Evolutionary conservation across 2,113 vertebrate species (phyloP).

Genomic region (Tinamus guttatus): DNA sequence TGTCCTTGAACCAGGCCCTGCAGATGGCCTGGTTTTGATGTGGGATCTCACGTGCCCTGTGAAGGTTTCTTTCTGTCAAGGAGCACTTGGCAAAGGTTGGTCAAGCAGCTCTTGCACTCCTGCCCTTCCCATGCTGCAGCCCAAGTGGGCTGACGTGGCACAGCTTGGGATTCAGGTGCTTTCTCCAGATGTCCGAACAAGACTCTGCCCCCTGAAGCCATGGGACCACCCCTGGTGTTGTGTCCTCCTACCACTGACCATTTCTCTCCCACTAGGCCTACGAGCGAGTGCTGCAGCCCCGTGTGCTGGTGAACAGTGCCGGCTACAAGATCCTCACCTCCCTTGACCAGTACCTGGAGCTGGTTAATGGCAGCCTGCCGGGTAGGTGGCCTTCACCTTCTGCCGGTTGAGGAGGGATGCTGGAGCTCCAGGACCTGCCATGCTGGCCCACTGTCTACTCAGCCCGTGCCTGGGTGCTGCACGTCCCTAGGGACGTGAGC

Average conservation of each 20-base stretch:
- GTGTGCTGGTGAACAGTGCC: constrained; percentile 87
- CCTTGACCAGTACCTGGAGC: constrained; percentile 89
- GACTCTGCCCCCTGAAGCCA: too few relatives aligned
- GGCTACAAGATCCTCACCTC: constrained; percentile 93
- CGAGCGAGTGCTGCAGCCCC: constrained; percentile 85
- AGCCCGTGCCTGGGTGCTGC: neutral
- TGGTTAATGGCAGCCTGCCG: constrained; percentile 87
- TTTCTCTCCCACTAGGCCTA: constrained; percentile 79
- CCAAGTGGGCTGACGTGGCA: neutral
- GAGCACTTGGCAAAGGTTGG: neutral
- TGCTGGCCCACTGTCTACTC: neutral
- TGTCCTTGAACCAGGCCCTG: too few relatives aligned
- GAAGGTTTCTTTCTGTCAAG: neutral
- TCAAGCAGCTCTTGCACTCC: neutral
- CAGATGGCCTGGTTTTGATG: neutral
- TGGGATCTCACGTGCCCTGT: neutral
- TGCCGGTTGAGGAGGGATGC: fast-evolving
- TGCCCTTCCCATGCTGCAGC: neutral
- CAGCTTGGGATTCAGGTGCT: neutral
- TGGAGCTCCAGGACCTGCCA: fast-evolving
- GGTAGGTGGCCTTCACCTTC: constrained; percentile 76
- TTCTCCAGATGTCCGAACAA: neutral
- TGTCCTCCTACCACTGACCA: neutral
- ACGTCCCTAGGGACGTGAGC: neutral
- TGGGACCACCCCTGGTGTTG: neutral